A percentile compares a stretch with the other conserved stretches of the same genome.
phyloP scores from a whole-genome alignment of 2,888 invertebrate genomes.

The Drosophila lutescens region DNA sequence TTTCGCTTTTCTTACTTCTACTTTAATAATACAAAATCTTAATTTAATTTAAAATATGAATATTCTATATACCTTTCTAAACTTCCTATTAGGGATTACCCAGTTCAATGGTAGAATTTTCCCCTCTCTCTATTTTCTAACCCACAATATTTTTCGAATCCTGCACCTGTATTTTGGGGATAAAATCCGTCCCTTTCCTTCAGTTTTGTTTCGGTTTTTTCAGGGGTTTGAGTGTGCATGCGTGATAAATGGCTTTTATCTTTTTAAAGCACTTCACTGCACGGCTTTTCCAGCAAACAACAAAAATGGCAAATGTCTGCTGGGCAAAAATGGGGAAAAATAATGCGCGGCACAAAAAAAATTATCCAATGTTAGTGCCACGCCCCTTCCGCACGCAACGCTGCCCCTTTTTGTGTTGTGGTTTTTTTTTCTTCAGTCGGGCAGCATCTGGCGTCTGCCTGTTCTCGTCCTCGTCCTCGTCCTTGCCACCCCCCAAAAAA shows the following conservation, averaged over 20 bases:
- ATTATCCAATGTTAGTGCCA: conserved; percentile 56
- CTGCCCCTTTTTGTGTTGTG: conserved; percentile 13
- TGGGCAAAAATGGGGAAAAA: conserved; percentile 15
- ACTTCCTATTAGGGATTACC: conserved; percentile 43
- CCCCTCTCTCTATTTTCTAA: neutral
- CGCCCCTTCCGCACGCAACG: conserved; percentile 39
- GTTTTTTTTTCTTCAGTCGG: conserved; percentile 7
- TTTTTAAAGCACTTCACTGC: conserved; percentile 77
- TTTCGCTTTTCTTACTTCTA: too few species aligned
- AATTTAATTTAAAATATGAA: too few species aligned
- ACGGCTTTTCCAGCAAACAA: conserved; percentile 54
- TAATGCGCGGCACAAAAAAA: conserved; percentile 18
- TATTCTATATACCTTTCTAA: too few species aligned
- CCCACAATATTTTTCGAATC: conserved; percentile 2
- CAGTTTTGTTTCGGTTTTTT: neutral
- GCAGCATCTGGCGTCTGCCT: conserved; percentile 62
- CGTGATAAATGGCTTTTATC: conserved; percentile 79
- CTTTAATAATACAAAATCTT: too few species aligned
- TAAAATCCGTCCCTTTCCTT: neutral
- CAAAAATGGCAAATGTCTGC: conserved; percentile 12
- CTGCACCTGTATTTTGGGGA: conserved; percentile 31
- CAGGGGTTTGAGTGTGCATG: conserved; percentile 50
- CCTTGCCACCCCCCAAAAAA: conserved; percentile 31
- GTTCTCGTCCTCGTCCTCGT: conserved; percentile 32
- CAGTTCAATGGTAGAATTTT: conserved; percentile 59